Base-by-base conservation (phyloP, 1,140 invertebrate species). In the Lordiphosa collinella region DNA sequence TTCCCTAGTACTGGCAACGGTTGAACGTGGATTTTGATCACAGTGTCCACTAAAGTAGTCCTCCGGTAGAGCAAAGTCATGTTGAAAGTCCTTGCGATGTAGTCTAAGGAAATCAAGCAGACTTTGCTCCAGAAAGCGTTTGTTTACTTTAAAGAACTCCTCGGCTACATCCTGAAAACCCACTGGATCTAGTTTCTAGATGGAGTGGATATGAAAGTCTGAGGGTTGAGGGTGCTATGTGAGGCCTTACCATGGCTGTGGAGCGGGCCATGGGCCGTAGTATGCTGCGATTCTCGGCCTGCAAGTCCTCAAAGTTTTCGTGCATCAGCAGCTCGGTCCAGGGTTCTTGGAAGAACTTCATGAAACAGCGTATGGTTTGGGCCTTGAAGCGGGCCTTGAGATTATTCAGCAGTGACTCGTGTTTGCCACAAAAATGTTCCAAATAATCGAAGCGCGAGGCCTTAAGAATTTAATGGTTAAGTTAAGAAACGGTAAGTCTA, bases 311-410 rank as follows among this genome's bases (percentile, higher is more conserved):
- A 12, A 87, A 88, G 3, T 59, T 12, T 0, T 69, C 64, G 34
- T 87, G 80, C 67, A 75, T 70, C 2, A 88, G 29, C 14, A 88
- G 34, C 14, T 87, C 76, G 0, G 80, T 66, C 86, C 86, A 88
- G 16, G 76, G 73, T 22, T 88, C 43, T 48, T 73, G 57, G 3
- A 88, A 68, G 9, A 70, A 88, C 9, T 35, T 41, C 1, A 87
- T 3, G 2, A 88, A 63, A 25, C 52, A 66, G 1, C 44, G 11
- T 5, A 88, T 82, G 0, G 9, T 41, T 0, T 48, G 18, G 0
- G 54, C 34, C 25, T 29, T 35, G 34, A 44, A 79, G 4, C 68
- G 72, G 0, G 49, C 29, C 7, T 25, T 61, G 0, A 88, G 16
- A 41, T 70, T 82, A 51, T 88, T 88, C 1, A 88, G 13, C 5